phyloP scores from a whole-genome alignment of 2,888 invertebrate species.

The Calameuta pallipes region DNA sequence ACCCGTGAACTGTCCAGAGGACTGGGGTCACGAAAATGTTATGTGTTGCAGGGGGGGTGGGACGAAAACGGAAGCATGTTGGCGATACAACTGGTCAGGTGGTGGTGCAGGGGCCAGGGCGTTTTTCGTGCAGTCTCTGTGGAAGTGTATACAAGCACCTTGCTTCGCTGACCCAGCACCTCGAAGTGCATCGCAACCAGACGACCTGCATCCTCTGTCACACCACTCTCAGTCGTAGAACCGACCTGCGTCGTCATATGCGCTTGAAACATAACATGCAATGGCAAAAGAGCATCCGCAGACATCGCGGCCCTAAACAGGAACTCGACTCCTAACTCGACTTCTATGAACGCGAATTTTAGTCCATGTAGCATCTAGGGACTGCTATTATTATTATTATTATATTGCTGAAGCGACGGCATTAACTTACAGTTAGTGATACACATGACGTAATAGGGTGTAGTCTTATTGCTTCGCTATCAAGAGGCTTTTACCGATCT shows the following conservation, averaged over 20 bases:
- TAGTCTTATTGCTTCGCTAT: not conserved
- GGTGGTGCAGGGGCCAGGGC: slow-evolving; percentile 66
- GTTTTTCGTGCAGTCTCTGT: slow-evolving; percentile 66
- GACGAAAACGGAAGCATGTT: slow-evolving; percentile 66
- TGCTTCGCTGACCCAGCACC: slow-evolving; percentile 66
- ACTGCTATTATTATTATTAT: not conserved
- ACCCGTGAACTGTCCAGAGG: not conserved
- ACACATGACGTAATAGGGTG: not conserved
- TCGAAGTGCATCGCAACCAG: slow-evolving; percentile 66
- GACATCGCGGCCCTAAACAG: slow-evolving; percentile 56
- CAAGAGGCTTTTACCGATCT: not conserved
- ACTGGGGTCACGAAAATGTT: slow-evolving; percentile 63
- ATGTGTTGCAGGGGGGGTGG: slow-evolving; percentile 67
- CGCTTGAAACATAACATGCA: slow-evolving; percentile 65
- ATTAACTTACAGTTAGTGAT: not conserved
- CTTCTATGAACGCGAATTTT: not conserved
- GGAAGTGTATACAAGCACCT: slow-evolving; percentile 66
- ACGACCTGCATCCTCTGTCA: slow-evolving; percentile 66
- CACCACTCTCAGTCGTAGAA: slow-evolving; percentile 66
- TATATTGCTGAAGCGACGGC: not conserved
- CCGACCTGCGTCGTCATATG: slow-evolving; percentile 66
- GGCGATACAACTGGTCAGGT: slow-evolving; percentile 65
- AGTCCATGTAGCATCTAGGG: not conserved
- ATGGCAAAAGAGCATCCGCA: slow-evolving; percentile 65
- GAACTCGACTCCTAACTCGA: slow-evolving; percentile 54